A percentile compares a stretch with the other conserved stretches of the same genome.
These are phyloP conservation scores for Datnioides undecimradiatus DNA, from an alignment of 2,113 vertebrate species.

Conservation along the genomic window DNA sequence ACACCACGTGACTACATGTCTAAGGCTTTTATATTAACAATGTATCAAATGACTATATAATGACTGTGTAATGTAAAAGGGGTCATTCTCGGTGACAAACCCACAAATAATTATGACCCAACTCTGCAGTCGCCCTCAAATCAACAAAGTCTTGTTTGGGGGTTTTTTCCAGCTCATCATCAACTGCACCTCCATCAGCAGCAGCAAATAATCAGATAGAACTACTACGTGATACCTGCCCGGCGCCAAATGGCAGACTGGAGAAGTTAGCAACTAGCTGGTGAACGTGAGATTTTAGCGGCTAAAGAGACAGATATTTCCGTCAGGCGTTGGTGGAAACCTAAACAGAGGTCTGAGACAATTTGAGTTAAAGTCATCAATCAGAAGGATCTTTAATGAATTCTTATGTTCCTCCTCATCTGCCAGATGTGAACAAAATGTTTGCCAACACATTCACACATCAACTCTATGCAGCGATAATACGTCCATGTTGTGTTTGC, in stretches of 20 bases:
- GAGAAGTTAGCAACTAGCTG: too few relatives aligned
- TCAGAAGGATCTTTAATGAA: not conserved
- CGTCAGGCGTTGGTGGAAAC: too few relatives aligned
- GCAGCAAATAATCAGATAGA: not conserved
- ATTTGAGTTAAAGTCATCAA: too few relatives aligned
- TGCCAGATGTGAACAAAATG: not conserved
- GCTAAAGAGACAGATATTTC: too few relatives aligned
- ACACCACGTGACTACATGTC: conserved; percentile 4
- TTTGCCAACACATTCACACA: not conserved
- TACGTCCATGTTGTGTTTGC: not conserved
- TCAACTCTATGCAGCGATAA: not conserved
- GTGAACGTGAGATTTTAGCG: too few relatives aligned
- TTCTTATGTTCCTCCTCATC: not conserved
- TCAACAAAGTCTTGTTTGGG: not conserved
- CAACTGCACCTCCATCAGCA: not conserved
- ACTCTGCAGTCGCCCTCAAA: not conserved
- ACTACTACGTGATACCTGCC: not conserved
- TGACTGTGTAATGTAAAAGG: not conserved
- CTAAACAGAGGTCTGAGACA: not conserved
- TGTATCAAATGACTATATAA: not conserved
- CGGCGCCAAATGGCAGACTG: too few relatives aligned
- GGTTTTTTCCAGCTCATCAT: not conserved
- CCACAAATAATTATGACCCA: not conserved
- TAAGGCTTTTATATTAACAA: conserved; percentile 9
- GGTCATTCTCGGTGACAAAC: not conserved